These are phyloP conservation scores for Phanerotoma sp. DNA, from an alignment of 2,888 invertebrate species.

Conservation along the genomic window DNA sequence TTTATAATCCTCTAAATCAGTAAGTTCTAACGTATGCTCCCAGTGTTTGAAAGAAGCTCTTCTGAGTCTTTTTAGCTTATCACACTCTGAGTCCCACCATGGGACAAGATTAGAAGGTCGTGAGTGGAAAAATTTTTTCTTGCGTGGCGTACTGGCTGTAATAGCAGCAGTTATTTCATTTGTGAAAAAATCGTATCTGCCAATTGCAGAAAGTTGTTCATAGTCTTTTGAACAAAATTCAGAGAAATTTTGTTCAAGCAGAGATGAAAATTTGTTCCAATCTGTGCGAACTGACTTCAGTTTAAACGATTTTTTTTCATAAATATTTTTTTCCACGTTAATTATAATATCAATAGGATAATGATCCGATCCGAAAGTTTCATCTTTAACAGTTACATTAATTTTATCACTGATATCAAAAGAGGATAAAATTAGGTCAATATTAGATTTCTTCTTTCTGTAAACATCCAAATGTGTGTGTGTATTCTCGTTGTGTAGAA, in stretches of 20 bases:
- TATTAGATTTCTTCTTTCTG: constrained; percentile 5
- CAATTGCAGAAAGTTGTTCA: not conserved
- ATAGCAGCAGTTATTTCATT: not conserved
- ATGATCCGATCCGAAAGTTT: constrained; percentile 16
- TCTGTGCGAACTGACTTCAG: not conserved
- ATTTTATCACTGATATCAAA: constrained; percentile 9
- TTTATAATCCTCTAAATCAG: too few species aligned
- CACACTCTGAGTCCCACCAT: too few species aligned
- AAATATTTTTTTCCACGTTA: not conserved
- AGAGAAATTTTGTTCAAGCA: not conserved
- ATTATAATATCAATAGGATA: constrained; percentile 2
- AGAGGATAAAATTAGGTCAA: constrained; percentile 19
- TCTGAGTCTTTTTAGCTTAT: too few species aligned
- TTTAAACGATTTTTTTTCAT: constrained; percentile 14
- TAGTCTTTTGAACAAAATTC: not conserved
- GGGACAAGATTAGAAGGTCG: too few species aligned
- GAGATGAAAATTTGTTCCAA: not conserved
- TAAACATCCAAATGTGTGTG: constrained; percentile 9
- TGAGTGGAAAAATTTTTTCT: too few species aligned
- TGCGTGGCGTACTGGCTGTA: not conserved
- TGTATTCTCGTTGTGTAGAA: constrained; percentile 16
- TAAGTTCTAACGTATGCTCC: too few species aligned
- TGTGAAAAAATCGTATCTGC: not conserved
- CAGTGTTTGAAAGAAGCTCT: too few species aligned
- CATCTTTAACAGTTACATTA: constrained; percentile 5